Evolutionary conservation across 2,888 invertebrate genomes (phyloP).

Genomic region (Polymixis lichenea): DNA sequence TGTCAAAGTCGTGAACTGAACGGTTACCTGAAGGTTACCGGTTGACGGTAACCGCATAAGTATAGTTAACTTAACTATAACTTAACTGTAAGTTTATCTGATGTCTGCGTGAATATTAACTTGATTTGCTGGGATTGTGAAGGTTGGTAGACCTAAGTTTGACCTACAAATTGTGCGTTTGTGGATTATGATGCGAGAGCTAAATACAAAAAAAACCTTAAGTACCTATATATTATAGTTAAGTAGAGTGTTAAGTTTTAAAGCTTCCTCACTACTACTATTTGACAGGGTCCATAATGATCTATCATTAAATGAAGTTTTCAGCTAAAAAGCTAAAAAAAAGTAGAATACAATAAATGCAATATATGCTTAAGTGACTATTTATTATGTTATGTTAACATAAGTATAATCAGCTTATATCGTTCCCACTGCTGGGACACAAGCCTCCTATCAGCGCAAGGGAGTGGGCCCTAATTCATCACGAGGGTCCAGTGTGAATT

Average conservation of each 20-base stretch:
- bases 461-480: not conserved
- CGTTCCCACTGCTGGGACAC: not conserved
- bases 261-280: too few species aligned
- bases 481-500: not conserved
- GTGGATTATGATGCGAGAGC: not conserved
- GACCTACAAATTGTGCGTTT: slow-evolving; percentile 11
- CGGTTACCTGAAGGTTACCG: slow-evolving; percentile 53
- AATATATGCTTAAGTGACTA: too few species aligned
- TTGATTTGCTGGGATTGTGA: slow-evolving; percentile 33
- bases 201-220: not conserved
- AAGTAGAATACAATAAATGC: too few species aligned
- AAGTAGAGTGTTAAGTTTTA: too few species aligned
- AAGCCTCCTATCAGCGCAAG: not conserved
- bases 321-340: too few species aligned
- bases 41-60: slow-evolving; percentile 55
- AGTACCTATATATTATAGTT: too few species aligned
- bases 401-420: not conserved
- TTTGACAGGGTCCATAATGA: too few species aligned
- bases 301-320: too few species aligned
- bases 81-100: slow-evolving; percentile 43
- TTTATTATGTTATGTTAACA: too few species aligned
- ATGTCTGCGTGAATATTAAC: slow-evolving; percentile 42
- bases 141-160: slow-evolving; percentile 4
- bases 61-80: slow-evolving; percentile 49
- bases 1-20: slow-evolving; percentile 69